phyloP scores from a whole-genome alignment of 2,888 invertebrate species.

The Abscondita cerata region DNA sequence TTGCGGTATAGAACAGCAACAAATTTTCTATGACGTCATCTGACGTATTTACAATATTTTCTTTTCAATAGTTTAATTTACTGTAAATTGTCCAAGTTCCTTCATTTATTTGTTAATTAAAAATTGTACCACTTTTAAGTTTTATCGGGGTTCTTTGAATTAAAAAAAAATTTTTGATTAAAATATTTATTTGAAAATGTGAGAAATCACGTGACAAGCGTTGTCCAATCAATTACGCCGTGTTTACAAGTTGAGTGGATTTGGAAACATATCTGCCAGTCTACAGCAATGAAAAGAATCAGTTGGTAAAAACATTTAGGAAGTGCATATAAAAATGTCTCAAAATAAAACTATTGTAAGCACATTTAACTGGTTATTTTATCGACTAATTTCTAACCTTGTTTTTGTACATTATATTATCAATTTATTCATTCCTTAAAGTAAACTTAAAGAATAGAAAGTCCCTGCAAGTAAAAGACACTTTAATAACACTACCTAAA shows the following conservation, averaged over 20 bases:
- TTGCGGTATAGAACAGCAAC: too few species aligned
- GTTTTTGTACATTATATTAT: not conserved
- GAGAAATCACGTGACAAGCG: not conserved
- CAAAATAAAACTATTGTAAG: conserved; percentile 38
- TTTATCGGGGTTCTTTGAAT: too few species aligned
- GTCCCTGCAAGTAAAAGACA: conserved; percentile 20
- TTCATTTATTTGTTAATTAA: too few species aligned
- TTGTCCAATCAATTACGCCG: not conserved
- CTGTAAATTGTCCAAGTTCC: too few species aligned
- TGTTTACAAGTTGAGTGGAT: conserved; percentile 4
- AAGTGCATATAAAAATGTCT: conserved; percentile 29
- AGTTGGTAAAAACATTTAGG: conserved; percentile 19
- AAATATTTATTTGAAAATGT: too few species aligned
- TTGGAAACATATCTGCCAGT: conserved; percentile 27
- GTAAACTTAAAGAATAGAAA: conserved; percentile 20
- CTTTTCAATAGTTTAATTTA: too few species aligned
- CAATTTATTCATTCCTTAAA: not conserved
- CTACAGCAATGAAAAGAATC: conserved; percentile 30
- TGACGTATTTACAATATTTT: too few species aligned
- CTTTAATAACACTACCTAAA: too few species aligned
- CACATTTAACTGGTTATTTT: conserved; percentile 15
- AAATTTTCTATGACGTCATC: too few species aligned
- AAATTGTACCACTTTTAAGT: too few species aligned
- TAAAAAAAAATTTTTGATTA: too few species aligned
- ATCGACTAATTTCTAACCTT: not conserved